Base-by-base conservation (phyloP, 2,113 vertebrate genomes). In the Colossoma macropomum region DNA sequence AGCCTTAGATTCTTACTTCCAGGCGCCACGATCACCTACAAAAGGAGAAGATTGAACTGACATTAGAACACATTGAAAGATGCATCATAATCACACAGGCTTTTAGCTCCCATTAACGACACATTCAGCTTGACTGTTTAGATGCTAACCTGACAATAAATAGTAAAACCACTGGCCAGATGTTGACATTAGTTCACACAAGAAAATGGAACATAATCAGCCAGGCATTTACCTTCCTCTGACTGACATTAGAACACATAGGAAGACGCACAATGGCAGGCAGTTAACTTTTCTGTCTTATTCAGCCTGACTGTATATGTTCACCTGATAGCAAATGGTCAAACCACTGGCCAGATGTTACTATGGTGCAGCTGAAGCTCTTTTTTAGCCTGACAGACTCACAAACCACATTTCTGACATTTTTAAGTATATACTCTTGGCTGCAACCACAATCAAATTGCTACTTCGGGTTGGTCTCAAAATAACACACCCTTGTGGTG, bases 391-490 rank as follows among this genome's bases (percentile, higher is more conserved):
- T 17, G 72, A 81, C 82, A 82, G 82, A 62, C 56, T 81, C 34
- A 48, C 41, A 27, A 80, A 89, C 91, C 89, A 89, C 90, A 92
- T 91, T 85, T 90, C 88, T 91, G 84, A 87, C 87, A 90, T 84
- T 86, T 92, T 87, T 85, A 92, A 85, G 66, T 88, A 90, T 87
- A 21, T 84, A 84, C 87, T 88, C 84, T 88, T 23, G 86, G 87
- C 85, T 78, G 41, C 78, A 84, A 88, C 89, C 90, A 84, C 89
- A 91, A 84, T 90, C 25, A 92, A 93, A 92, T 92, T 86, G 88
- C 88, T 90, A 90, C 87, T 86, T 75, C 86, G 63, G 87, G 84
- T 73, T 30, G 27, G 85, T 84, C 88, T 92, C 89, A 89, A 93
- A 93, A 92, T 91, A 91, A 90, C 90, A 75, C 17, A 45, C 23